Evolutionary conservation across 2,113 vertebrate species (phyloP).

Genomic region (Genyomyrus donnyi): DNA sequence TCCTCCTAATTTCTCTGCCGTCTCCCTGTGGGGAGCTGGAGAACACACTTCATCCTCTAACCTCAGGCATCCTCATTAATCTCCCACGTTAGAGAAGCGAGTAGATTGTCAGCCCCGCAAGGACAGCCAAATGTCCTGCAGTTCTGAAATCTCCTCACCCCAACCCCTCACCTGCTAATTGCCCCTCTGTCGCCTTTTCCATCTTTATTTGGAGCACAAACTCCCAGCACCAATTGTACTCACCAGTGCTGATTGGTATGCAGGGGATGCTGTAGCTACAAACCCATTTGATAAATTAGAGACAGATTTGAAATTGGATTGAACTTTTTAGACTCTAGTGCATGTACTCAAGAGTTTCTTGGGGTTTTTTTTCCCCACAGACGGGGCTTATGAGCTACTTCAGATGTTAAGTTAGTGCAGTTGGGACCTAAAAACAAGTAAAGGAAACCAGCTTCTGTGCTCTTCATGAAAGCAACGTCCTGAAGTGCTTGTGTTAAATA

Average conservation of each 20-base stretch:
- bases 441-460: not conserved
- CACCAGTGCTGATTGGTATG: constrained; percentile 36
- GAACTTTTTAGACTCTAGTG: constrained; percentile 27
- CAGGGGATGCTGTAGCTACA: constrained; percentile 44
- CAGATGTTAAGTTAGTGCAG: not conserved
- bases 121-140: not conserved
- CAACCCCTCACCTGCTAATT: constrained; percentile 1
- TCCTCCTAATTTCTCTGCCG: not conserved
- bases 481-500: not conserved
- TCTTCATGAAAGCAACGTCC: not conserved
- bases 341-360: constrained; percentile 18
- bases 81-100: not conserved
- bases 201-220: constrained; percentile 36
- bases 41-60: not conserved
- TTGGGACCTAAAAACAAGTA: not conserved
- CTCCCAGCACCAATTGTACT: constrained; percentile 5
- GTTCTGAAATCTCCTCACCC: not conserved
- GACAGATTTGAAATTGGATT: constrained; percentile 30
- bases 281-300: constrained; percentile 46
- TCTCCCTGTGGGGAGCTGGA: not conserved
- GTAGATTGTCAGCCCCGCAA: not conserved
- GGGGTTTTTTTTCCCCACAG: not conserved
- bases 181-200: constrained; percentile 21
- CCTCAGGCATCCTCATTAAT: constrained; percentile 2
- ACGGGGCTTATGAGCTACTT: not conserved